A percentile compares a stretch with the other conserved stretches of the same genome.
These are phyloP conservation scores for Campoletis raptor DNA, from an alignment of 2,888 invertebrate genomes.

Conservation along the genomic window DNA sequence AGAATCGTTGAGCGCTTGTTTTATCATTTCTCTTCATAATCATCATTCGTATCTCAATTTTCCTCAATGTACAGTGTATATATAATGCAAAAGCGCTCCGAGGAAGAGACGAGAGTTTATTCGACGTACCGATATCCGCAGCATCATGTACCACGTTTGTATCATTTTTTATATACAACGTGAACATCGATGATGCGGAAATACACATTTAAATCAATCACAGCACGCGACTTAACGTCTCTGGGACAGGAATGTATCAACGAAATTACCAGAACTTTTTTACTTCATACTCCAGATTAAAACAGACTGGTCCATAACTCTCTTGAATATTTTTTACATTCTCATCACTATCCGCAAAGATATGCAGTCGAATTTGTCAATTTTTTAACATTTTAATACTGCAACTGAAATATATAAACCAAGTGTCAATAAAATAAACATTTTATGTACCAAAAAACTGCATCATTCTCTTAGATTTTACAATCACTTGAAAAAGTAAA, in stretches of 20 bases:
- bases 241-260: slow-evolving; percentile 65
- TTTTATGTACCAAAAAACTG: background rate
- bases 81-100: slow-evolving; percentile 65
- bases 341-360: background rate
- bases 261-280: slow-evolving; percentile 43
- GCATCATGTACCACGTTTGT: slow-evolving; percentile 31
- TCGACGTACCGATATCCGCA: slow-evolving; percentile 37
- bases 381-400: background rate
- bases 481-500: background rate
- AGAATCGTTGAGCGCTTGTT: slow-evolving; percentile 64
- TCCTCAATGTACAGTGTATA: slow-evolving; percentile 57
- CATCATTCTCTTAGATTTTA: background rate
- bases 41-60: slow-evolving; percentile 41
- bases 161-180: slow-evolving; percentile 53
- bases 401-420: background rate
- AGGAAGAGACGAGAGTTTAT: slow-evolving; percentile 63
- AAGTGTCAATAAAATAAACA: background rate
- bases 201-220: slow-evolving; percentile 64
- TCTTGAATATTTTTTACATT: background rate
- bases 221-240: slow-evolving; percentile 63
- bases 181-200: slow-evolving; percentile 53
- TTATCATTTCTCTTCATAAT: slow-evolving; percentile 34
- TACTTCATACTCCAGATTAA: background rate
- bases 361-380: background rate
- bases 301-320: background rate